Percentiles rank a stretch among this genome's conserved stretches.
Evolutionary conservation across 2,888 invertebrate genomes (phyloP).

Genomic region (Chymomyza caudatula): DNA sequence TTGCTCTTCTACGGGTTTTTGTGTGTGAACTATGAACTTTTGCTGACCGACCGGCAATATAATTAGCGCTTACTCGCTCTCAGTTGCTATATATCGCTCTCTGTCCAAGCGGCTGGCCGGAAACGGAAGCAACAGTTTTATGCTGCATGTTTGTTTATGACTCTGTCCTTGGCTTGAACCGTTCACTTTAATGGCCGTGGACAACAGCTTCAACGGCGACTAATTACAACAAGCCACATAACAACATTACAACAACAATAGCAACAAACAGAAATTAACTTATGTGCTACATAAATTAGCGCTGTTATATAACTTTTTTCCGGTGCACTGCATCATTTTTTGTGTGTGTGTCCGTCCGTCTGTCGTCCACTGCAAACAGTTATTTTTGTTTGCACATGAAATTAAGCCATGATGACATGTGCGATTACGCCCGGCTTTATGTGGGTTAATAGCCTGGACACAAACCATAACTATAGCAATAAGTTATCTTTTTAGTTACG

Average conservation of each 20-base stretch:
- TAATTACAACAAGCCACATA: conserved; percentile 65
- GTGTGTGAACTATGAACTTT: conserved; percentile 69
- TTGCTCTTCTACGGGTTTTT: conserved; percentile 33
- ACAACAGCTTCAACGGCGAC: conserved; percentile 63
- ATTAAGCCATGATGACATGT: conserved; percentile 60
- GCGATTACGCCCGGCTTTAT: conserved; percentile 44
- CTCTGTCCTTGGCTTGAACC: conserved; percentile 35
- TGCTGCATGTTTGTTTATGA: conserved; percentile 11
- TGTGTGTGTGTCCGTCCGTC: not conserved
- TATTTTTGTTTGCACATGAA: conserved; percentile 47
- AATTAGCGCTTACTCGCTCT: conserved; percentile 52
- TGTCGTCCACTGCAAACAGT: not conserved
- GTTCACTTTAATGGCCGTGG: conserved; percentile 54
- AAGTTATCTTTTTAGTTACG: conserved; percentile 24
- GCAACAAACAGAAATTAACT: conserved; percentile 61
- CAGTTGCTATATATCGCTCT: conserved; percentile 8
- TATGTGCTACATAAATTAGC: conserved; percentile 70
- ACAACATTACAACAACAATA: conserved; percentile 8
- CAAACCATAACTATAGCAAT: conserved; percentile 28
- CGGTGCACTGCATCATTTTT: conserved; percentile 2
- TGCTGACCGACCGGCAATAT: conserved; percentile 67
- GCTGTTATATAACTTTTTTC: conserved; percentile 51
- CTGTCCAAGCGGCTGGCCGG: conserved; percentile 9
- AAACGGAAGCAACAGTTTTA: conserved; percentile 70
- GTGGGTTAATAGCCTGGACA: conserved; percentile 7